Conservation (phyloP, 2,888 invertebrate species). For the Dendrolimus pini region DNA sequence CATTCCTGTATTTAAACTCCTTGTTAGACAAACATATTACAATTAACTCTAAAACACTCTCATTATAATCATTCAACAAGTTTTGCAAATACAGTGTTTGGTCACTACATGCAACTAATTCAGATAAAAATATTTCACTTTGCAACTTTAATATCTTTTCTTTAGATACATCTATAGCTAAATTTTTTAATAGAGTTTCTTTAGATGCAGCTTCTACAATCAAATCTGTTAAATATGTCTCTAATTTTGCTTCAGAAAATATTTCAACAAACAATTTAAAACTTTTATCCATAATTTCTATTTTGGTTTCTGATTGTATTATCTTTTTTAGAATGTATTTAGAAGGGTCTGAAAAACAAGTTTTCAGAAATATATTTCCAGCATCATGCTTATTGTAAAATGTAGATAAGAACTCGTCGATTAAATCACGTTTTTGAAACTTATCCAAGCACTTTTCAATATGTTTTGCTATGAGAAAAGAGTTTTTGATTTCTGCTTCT, state of each 20-base stretch:
- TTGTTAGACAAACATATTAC: conserved; percentile 42
- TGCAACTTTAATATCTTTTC: conserved; percentile 43
- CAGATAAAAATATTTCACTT: conserved; percentile 39
- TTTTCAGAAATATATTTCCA: conserved; percentile 33
- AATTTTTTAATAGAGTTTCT: conserved; percentile 41
- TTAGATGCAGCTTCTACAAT: conserved; percentile 59
- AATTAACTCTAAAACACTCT: conserved; percentile 39
- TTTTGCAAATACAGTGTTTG: conserved; percentile 24
- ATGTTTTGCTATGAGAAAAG: conserved; percentile 70
- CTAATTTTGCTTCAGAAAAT: conserved; percentile 45
- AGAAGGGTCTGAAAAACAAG: conserved; percentile 48
- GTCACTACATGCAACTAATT: conserved; percentile 27
- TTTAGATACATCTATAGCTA: conserved; percentile 34
- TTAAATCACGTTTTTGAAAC: conserved; percentile 52
- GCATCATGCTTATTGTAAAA: conserved; percentile 29
- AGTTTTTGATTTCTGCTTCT: conserved; percentile 63
- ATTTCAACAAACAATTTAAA: conserved; percentile 45
- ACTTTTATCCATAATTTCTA: conserved; percentile 38
- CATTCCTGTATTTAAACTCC: conserved; percentile 22
- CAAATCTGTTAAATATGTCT: conserved; percentile 43
- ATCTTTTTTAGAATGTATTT: conserved; percentile 56
- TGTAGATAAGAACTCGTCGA: conserved; percentile 53
- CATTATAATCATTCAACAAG: conserved; percentile 34
- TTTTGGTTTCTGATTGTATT: conserved; percentile 41
- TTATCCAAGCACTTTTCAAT: conserved; percentile 71